Base-by-base conservation (phyloP, 1,140 invertebrate species). In the Leptinotarsa defecta region DNA sequence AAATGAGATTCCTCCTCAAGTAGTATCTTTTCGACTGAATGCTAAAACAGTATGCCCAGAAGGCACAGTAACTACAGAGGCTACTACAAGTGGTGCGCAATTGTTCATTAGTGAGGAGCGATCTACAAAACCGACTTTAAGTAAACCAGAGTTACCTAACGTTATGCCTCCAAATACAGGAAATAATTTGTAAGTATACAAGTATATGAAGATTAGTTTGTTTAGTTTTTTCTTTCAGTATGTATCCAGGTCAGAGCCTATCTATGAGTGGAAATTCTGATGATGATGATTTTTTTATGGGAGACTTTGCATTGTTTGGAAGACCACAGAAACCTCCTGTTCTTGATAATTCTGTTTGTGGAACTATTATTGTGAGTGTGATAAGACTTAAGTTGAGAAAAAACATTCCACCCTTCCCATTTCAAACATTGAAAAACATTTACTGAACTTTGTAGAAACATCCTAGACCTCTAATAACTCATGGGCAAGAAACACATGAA, bases 401-500 rank as follows among this genome's bases (percentile, higher is more conserved):
- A 43, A 43, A 34, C 34, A 43, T 43, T 6, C 34, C 34, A 43
- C 2, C 8, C 34, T 43, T 43, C 11, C 8, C 6, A 43, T 43
- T 43, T 11, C 8, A 3, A 43, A 43, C 8, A 34, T 34, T 34
- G 8, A 34, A 34, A 8, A 34, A 34, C 65, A 61, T 11, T 8
- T 43, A 43, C 34, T 43, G 2, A 43, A 43, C 11, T 71, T 74
- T 77, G 8, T 61, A 83, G 80, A 77, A 79, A 70, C 79, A 79
- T 72, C 81, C 83, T 3, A 70, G 77, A 64, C 83, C 83, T 3
- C 64, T 85, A 13, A 85, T 86, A 34, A 84, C 84, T 1, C 80
- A 84, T 70, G 85, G 85, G 13, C 80, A 85, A 71, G 74, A 68
- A 22, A 85, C 84, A 11, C 74, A 76, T 49, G 83, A 84, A 73